phyloP scores from a whole-genome alignment of 2,888 invertebrate genomes.

The Aquatica leii region DNA sequence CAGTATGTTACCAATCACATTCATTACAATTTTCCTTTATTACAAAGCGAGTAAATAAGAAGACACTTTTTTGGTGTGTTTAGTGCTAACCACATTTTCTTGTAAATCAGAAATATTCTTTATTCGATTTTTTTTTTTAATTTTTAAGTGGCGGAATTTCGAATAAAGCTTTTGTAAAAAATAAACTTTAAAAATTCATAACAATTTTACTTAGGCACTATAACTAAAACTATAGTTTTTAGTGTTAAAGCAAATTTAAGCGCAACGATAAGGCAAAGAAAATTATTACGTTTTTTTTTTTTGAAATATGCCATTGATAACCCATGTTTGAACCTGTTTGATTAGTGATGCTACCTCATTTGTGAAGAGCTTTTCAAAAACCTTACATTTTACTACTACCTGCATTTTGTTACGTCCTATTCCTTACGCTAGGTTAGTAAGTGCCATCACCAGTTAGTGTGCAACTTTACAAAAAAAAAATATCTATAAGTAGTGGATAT shows the following conservation, averaged over 20 bases:
- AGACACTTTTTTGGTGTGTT: constrained; percentile 60
- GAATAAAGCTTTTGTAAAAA: constrained; percentile 26
- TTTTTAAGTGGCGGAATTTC: constrained; percentile 2
- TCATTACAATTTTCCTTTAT: constrained; percentile 12
- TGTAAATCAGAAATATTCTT: constrained; percentile 26
- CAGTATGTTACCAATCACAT: constrained; percentile 57
- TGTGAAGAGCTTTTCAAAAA: constrained; percentile 55
- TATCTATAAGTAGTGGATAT: constrained; percentile 53
- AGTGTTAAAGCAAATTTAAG: constrained; percentile 22
- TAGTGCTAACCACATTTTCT: constrained; percentile 43
- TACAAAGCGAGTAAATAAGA: constrained; percentile 44
- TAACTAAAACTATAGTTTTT: constrained; percentile 30
- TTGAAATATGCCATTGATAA: constrained; percentile 58
- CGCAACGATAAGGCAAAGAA: constrained; percentile 15
- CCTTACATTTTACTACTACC: constrained; percentile 34
- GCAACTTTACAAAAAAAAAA: constrained; percentile 58
- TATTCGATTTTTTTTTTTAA: constrained; percentile 14
- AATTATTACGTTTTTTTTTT: constrained; percentile 33
- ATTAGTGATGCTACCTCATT: constrained; percentile 57
- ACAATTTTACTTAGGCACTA: constrained; percentile 37
- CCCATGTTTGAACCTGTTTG: constrained; percentile 56
- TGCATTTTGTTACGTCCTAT: constrained; percentile 51
- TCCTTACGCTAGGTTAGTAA: constrained; percentile 60
- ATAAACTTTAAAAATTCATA: constrained; percentile 36
- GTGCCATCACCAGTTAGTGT: constrained; percentile 62